Percentiles rank a stretch among this genome's conserved stretches.
These are phyloP conservation scores for Catamblyrhynchus diadema DNA, from an alignment of 2,797 vertebrate genomes.

Conservation along the genomic window DNA sequence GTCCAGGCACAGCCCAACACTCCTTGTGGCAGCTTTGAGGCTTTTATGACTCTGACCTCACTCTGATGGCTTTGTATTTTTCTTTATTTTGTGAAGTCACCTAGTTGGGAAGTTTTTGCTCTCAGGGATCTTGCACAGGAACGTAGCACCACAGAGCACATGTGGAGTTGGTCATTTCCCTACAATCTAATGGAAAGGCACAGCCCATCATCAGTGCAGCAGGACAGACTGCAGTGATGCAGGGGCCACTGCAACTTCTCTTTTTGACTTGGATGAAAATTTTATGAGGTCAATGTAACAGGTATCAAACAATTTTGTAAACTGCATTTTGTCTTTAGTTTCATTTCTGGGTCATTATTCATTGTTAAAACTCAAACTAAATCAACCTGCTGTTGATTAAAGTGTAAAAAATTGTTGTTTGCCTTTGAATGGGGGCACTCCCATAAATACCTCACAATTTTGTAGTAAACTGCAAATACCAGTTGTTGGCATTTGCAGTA, in stretches of 20 bases:
- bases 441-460: rapidly evolving
- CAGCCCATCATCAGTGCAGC: rapidly evolving
- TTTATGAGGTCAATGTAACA: background rate
- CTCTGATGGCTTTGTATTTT: background rate
- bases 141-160: rapidly evolving
- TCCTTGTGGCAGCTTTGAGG: background rate
- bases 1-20: rapidly evolving
- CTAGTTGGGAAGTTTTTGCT: background rate
- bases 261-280: background rate
- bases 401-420: background rate
- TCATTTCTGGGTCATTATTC: background rate
- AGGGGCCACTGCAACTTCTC: background rate
- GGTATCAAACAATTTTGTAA: background rate
- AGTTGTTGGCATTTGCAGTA: background rate
- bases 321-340: background rate
- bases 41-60: background rate
- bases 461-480: background rate
- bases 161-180: background rate
- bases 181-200: background rate
- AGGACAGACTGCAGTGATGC: background rate
- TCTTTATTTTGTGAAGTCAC: background rate
- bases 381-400: background rate
- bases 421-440: background rate
- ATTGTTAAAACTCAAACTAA: background rate
- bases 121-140: background rate